phyloP scores from a whole-genome alignment of 1,140 invertebrate genomes.

The Trichoplusia ni region DNA sequence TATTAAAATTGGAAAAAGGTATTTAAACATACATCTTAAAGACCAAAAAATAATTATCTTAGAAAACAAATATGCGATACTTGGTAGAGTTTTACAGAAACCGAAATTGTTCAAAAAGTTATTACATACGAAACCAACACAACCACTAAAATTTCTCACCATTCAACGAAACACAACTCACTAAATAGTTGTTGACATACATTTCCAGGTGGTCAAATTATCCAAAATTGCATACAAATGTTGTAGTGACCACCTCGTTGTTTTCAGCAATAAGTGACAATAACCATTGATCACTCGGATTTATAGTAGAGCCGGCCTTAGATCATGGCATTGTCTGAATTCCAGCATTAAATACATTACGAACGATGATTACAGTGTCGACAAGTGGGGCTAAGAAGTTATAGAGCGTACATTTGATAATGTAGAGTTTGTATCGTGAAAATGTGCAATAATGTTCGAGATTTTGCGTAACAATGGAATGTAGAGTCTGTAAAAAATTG shows the following conservation, averaged over 20 bases:
- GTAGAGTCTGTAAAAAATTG: too few relatives aligned
- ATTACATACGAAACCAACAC: too few relatives aligned
- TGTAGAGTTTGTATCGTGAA: too few relatives aligned
- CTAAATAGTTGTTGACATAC: conserved; percentile 4
- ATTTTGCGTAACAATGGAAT: too few relatives aligned
- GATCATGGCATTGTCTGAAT: conserved; percentile 39
- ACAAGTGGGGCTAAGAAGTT: background rate
- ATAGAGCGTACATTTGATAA: background rate
- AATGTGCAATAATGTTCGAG: too few relatives aligned
- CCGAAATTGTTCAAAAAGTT: too few relatives aligned
- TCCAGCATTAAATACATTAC: conserved; percentile 43
- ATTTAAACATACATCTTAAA: too few relatives aligned
- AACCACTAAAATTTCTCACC: background rate
- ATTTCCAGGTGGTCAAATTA: conserved; percentile 14
- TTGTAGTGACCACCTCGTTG: conserved; percentile 20
- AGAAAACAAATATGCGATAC: too few relatives aligned
- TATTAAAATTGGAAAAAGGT: too few relatives aligned
- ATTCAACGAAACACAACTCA: background rate
- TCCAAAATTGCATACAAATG: conserved; percentile 15
- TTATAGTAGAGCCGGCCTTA: conserved; percentile 30
- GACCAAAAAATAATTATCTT: too few relatives aligned
- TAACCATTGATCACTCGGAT: conserved; percentile 29
- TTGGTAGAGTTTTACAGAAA: too few relatives aligned
- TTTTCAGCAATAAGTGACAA: background rate
- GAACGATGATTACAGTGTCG: conserved; percentile 23